These are phyloP conservation scores for Caprella mutica DNA, from an alignment of 2,888 invertebrate genomes.

Conservation along the genomic window DNA sequence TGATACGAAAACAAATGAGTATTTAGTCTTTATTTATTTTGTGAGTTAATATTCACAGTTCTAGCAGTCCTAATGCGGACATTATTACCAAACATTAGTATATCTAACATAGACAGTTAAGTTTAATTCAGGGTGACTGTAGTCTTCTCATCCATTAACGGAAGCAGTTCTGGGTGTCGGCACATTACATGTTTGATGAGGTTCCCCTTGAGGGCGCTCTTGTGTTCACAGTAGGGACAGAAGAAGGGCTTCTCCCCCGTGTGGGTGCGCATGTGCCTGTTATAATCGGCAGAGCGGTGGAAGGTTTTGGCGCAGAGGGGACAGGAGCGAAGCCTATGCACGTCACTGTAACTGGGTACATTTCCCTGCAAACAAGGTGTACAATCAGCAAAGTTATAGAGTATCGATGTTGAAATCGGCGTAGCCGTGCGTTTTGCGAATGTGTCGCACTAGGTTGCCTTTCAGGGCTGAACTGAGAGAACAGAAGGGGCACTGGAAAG, in stretches of 20 bases:
- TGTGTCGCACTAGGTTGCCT: constrained; percentile 29
- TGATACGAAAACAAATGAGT: too few species aligned
- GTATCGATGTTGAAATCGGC: not conserved
- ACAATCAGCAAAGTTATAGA: too few species aligned
- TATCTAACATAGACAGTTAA: too few species aligned
- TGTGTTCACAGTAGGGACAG: constrained; percentile 26
- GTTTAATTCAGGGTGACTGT: too few species aligned
- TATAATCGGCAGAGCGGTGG: not conserved
- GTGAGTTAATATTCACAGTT: too few species aligned
- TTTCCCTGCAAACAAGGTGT: not conserved
- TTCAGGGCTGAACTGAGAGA: constrained; percentile 29
- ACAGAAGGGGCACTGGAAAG: constrained; percentile 29
- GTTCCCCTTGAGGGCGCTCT: constrained; percentile 4
- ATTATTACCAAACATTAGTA: too few species aligned
- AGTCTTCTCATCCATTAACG: too few species aligned
- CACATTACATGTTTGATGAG: not conserved
- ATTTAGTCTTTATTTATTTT: too few species aligned
- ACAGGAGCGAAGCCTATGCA: not conserved
- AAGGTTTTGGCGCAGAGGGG: not conserved
- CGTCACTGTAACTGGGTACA: too few species aligned
- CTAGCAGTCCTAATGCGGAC: too few species aligned
- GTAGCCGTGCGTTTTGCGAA: not conserved
- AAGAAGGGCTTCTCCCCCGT: constrained; percentile 6
- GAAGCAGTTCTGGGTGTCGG: not conserved
- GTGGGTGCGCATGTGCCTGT: constrained; percentile 8